Base-by-base conservation (phyloP, 2,888 invertebrate species). In the Mythimna lalbum region DNA sequence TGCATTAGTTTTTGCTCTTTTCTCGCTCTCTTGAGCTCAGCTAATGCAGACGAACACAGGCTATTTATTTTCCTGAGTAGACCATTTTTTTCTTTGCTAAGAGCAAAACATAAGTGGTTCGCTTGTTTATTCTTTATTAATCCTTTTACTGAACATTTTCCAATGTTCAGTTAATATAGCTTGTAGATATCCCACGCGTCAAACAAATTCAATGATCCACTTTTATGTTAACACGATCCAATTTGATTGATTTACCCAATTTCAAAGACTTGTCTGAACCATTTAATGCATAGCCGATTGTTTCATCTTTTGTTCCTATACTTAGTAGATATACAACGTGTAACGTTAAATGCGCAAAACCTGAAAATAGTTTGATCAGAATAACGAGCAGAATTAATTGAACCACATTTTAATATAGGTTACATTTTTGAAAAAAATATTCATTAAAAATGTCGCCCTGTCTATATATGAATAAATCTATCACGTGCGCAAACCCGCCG, bases 31-130 rank as follows among this genome's bases (percentile, higher is more conserved):
- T 69, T 74, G 47, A 69, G 57, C 62, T 47, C 36, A 49, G 19
- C 49, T 73, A 57, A 73, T 68, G 31, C 23, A 69, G 50, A 74
- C 52, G 7, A 69, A 69, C 69, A 43, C 50, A 21, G 12, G 68
- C 50, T 27, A 69, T 74, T 74, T 63, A 69, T 63, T 59, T 74
- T 53, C 52, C 49, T 59, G 36, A 63, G 69, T 19, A 49, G 7
- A 19, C 36, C 1, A 62, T 74, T 62, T 59, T 57, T 69, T 12
- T 19, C 0, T n/a, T 59, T 69, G 0, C 27, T 57, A 2, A 12
- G 7, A 2, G 17, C n/a, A 39, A 9, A 50, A 31, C 17, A n/a
- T 27, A 17, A 21, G 27, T 52, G 39, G 17, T 17, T 60, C 12
- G 2, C 4, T 57, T 57, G 33, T 56, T 31, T 50, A 56, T 63